Base-by-base conservation (phyloP, 2,797 vertebrate species). In the Fistularia commersonii region DNA sequence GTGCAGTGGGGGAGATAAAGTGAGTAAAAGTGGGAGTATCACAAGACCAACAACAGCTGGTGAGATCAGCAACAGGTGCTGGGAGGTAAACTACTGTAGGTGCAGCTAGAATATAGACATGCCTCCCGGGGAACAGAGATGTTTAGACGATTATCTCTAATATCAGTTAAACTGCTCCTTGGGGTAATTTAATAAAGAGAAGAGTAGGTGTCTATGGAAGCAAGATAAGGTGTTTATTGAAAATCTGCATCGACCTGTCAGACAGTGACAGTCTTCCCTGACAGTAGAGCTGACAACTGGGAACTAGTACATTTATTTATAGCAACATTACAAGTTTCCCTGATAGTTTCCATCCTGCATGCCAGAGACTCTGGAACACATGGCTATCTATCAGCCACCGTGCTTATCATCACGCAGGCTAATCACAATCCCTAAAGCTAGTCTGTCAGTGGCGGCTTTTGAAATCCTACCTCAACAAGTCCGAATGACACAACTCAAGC, bases 301-400 rank as follows among this genome's bases (percentile, higher is more conserved):
- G 60, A 61, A 61, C 41, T 54, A 57, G 69, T 44, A 45, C 39
- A 61, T 77, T 53, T 88, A 88, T 87, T 86, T 73, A 79, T 88
- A 87, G 80, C 63, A 70, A 13, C 78, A 78, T 79, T 79, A 71
- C 77, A 64, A 75, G 57, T 85, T 82, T 78, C 77, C 80, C 64
- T 77, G 71, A 73, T 64, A 80, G 74, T 86, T 87, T 88, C 81
- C 79, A 80, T 53, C 49, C 51, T 8, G 33, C 55, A 23, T 45
- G 71, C 80, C 79, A 84, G 55, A 73, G 60, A 73, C 45, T 46
- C 59, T 77, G 57, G 37, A 69, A 63, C 57, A 74, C 66, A 76
- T 65, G 40, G 55, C 64, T 73, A 72, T 76, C 74, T 64, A 35
- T 80, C 71, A 76, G 43, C 69, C 23, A 7, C 41, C 12, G 55